These are phyloP conservation scores for Bucco capensis DNA, from an alignment of 2,113 vertebrate species.

Conservation along the genomic window DNA sequence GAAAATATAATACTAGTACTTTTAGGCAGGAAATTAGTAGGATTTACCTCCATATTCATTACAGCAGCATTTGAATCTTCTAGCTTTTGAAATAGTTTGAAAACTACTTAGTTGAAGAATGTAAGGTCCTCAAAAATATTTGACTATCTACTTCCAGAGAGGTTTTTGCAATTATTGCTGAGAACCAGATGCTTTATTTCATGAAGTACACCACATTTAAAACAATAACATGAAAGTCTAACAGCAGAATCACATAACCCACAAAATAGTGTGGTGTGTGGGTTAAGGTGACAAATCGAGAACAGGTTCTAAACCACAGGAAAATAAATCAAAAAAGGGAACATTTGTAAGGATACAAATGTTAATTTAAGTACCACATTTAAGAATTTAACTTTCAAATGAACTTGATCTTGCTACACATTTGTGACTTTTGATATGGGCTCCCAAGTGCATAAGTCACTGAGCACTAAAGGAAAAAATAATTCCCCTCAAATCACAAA, in stretches of 20 bases:
- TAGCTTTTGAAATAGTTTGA: not conserved
- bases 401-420: not conserved
- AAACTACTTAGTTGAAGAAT: not conserved
- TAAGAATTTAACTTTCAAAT: not conserved
- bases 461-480: not conserved
- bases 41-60: not conserved
- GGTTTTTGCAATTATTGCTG: not conserved
- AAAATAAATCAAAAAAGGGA: not conserved
- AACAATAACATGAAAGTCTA: not conserved
- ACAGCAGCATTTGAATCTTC: not conserved
- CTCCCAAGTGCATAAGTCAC: not conserved
- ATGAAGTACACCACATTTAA: not conserved
- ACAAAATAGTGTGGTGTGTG: not conserved
- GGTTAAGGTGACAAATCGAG: not conserved
- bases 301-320: not conserved
- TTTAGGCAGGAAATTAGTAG: not conserved
- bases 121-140: not conserved
- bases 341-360: not conserved
- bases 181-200: not conserved
- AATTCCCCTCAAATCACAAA: not conserved
- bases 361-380: not conserved
- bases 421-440: not conserved
- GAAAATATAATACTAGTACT: not conserved
- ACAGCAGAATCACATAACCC: not conserved
- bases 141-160: not conserved